Conservation (phyloP, 1,140 invertebrate genomes). For the Pristionchus pacificus region DNA sequence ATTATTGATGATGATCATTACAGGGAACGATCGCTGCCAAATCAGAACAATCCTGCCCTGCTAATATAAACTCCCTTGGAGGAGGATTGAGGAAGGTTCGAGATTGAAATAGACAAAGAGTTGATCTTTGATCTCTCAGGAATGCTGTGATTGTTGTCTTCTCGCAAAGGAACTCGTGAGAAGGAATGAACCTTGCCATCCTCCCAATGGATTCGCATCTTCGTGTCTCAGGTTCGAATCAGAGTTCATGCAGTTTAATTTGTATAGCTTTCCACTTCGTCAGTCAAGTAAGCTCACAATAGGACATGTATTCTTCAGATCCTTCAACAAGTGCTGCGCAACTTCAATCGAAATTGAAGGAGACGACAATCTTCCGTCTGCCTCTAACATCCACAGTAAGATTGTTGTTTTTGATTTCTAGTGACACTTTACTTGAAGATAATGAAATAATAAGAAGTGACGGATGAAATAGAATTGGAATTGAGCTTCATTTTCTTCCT, state of each 20-base stretch:
- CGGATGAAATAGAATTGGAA: too few relatives aligned
- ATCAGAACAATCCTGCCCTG: constrained; percentile 38
- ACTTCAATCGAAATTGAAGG: constrained; percentile 8
- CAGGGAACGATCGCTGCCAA: constrained; percentile 32
- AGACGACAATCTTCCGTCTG: constrained; percentile 1
- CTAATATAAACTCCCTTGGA: constrained; percentile 41
- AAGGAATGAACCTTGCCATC: constrained; percentile 41
- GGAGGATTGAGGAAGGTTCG: constrained; percentile 42
- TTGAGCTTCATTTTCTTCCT: too few relatives aligned
- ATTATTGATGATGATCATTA: too few relatives aligned
- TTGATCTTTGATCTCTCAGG: constrained; percentile 29
- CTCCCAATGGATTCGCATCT: constrained; percentile 50
- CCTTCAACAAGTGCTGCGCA: constrained; percentile 53
- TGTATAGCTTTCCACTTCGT: too few relatives aligned
- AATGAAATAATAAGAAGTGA: too few relatives aligned
- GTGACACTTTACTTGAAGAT: too few relatives aligned
- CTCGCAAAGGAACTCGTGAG: constrained; percentile 48
- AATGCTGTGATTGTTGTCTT: constrained; percentile 56
- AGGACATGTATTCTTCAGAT: too few relatives aligned
- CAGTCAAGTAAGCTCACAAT: too few relatives aligned
- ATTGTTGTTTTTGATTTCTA: too few relatives aligned
- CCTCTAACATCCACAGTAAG: constrained; percentile 15
- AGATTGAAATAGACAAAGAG: background rate
- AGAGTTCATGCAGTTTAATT: too few relatives aligned
- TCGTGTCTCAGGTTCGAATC: constrained; percentile 45